phyloP scores from a whole-genome alignment of 2,797 vertebrate species.

The Alectoris magna region DNA sequence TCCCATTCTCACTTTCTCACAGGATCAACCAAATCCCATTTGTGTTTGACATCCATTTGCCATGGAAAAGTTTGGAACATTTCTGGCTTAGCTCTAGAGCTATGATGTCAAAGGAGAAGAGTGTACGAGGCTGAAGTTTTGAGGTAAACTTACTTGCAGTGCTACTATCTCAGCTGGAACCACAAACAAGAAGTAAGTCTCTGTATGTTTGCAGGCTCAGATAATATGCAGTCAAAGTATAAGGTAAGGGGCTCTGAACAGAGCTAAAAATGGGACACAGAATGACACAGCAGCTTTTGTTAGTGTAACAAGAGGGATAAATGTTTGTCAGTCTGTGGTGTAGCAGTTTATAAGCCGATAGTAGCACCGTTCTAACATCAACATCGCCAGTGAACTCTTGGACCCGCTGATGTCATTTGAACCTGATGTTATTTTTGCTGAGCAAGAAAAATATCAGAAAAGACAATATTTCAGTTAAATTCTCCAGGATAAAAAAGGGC shows the following conservation, averaged over 20 bases:
- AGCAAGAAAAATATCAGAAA: conserved; percentile 15
- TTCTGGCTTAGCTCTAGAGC: background rate
- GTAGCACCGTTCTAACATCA: conserved; percentile 1
- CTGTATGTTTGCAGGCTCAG: background rate
- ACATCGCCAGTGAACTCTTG: background rate
- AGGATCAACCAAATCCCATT: background rate
- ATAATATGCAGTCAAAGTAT: background rate
- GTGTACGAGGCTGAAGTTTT: background rate
- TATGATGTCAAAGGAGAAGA: background rate
- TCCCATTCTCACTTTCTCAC: accelerated
- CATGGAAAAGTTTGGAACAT: background rate
- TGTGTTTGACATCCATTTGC: background rate
- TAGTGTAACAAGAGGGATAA: background rate
- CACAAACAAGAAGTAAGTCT: background rate
- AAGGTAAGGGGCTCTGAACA: background rate
- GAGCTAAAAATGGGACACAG: background rate
- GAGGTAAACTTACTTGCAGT: background rate
- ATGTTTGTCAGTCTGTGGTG: background rate
- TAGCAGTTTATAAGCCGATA: background rate
- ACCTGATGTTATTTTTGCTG: background rate
- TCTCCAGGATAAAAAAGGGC: background rate
- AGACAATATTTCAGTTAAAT: conserved; percentile 29
- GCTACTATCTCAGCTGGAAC: background rate
- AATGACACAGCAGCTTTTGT: background rate
- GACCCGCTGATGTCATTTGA: background rate